These are phyloP conservation scores for Maccullochella peelii DNA, from an alignment of 2,113 vertebrate species.

Conservation along the genomic window DNA sequence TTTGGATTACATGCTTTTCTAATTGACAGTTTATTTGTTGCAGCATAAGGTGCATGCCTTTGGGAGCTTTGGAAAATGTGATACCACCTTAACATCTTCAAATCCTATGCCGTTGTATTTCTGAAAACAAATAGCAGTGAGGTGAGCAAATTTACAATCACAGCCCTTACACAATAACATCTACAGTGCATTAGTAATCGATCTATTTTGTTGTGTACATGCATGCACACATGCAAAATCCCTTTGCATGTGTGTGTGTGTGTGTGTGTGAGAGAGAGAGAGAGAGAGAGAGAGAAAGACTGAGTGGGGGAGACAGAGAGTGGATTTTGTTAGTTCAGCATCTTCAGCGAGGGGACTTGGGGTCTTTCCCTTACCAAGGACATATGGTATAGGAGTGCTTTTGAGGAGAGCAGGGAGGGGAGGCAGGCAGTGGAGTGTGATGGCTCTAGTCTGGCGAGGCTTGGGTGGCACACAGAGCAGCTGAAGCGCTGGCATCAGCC, in stretches of 20 bases:
- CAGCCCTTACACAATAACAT: conserved; percentile 44
- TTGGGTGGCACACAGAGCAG: conserved; percentile 44
- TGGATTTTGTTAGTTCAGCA: conserved; percentile 76
- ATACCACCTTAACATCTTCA: conserved; percentile 16
- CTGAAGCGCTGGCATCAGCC: conserved; percentile 67
- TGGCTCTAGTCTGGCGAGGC: conserved; percentile 42
- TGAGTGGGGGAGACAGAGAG: conserved; percentile 33
- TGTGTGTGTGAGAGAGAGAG: neutral
- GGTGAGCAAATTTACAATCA: conserved; percentile 30
- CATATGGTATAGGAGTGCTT: conserved; percentile 59
- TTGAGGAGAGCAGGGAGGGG: conserved; percentile 38
- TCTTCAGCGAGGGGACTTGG: conserved; percentile 60
- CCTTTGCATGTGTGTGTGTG: neutral
- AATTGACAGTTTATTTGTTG: conserved; percentile 24
- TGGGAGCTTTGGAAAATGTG: neutral
- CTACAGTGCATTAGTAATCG: conserved; percentile 21
- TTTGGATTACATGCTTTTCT: conserved; percentile 34
- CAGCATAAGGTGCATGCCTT: conserved; percentile 25
- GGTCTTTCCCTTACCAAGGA: conserved; percentile 77
- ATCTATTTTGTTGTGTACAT: conserved; percentile 1
- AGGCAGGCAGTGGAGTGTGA: conserved; percentile 13
- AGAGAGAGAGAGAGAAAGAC: conserved; percentile 15
- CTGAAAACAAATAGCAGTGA: conserved; percentile 1
- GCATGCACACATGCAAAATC: conserved; percentile 2
- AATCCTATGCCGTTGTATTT: conserved; percentile 1